These are phyloP conservation scores for Rousettus leschenaultii DNA, from an alignment of 2,113 vertebrate species.

Conservation along the genomic window DNA sequence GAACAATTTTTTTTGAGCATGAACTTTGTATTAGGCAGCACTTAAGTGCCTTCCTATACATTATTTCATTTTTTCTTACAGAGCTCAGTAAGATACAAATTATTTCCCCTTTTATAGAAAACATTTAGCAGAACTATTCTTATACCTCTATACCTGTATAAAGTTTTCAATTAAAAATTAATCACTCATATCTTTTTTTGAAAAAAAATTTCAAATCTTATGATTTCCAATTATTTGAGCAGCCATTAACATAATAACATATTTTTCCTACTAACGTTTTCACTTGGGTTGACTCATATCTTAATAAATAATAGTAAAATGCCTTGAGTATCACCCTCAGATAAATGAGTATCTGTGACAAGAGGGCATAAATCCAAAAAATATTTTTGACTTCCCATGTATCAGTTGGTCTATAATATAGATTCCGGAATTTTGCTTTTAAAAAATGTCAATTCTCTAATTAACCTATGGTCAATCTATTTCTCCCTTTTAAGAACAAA, in stretches of 20 bases:
- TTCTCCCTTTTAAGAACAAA: background rate
- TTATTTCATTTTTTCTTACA: background rate
- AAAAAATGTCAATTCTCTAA: background rate
- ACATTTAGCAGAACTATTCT: background rate
- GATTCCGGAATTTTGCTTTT: slow-evolving; percentile 3
- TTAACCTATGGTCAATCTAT: background rate
- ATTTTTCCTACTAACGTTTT: background rate
- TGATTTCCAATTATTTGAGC: background rate
- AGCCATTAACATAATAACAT: background rate
- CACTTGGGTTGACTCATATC: background rate
- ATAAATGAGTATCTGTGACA: background rate
- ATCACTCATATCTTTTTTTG: background rate
- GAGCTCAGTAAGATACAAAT: background rate
- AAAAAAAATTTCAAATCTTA: background rate
- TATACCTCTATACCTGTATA: background rate
- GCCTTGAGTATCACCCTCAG: background rate
- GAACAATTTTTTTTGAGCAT: background rate
- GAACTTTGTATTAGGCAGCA: background rate
- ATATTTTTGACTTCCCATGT: background rate
- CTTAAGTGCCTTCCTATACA: background rate
- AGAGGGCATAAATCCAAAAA: background rate
- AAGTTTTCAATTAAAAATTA: background rate
- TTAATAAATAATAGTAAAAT: background rate
- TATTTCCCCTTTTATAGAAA: background rate
- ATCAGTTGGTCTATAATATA: background rate